phyloP scores from a whole-genome alignment of 2,888 invertebrate species.

The Aelia acuminata region DNA sequence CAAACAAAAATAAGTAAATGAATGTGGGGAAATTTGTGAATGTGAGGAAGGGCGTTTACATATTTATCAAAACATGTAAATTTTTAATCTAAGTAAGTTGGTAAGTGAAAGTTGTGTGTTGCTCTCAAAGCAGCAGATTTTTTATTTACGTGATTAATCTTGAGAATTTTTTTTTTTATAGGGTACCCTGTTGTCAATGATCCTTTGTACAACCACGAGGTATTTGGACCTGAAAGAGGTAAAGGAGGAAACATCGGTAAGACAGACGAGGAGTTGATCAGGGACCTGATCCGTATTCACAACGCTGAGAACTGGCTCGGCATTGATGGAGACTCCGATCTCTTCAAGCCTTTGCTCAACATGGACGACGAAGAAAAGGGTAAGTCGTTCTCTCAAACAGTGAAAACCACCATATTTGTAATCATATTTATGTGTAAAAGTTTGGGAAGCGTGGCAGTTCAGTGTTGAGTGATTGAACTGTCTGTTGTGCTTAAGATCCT shows the following conservation, averaged over 20 bases:
- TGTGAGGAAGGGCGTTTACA: no score
- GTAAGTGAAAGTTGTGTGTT: no score
- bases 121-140: no score
- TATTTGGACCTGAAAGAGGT: constrained; percentile 94
- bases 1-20: no score
- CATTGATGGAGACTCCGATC: constrained; percentile 88
- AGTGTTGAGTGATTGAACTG: no score
- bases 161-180: constrained; percentile 69
- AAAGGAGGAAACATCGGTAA: constrained; percentile 91
- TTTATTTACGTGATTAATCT: no score
- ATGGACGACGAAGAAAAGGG: constrained; percentile 76
- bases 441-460: no score
- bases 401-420: not conserved
- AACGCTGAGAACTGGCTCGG: constrained; percentile 96
- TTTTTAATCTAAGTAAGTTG: no score
- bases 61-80: no score
- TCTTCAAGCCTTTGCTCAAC: constrained; percentile 83
- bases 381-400: constrained; percentile 21
- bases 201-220: constrained; percentile 95
- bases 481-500: no score
- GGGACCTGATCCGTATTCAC: constrained; percentile 91
- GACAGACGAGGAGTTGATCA: constrained; percentile 88
- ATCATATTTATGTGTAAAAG: not conserved
- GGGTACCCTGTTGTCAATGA: constrained; percentile 98
- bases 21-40: no score